phyloP scores from a whole-genome alignment of 2,888 invertebrate species.

The Calameuta filiformis region DNA sequence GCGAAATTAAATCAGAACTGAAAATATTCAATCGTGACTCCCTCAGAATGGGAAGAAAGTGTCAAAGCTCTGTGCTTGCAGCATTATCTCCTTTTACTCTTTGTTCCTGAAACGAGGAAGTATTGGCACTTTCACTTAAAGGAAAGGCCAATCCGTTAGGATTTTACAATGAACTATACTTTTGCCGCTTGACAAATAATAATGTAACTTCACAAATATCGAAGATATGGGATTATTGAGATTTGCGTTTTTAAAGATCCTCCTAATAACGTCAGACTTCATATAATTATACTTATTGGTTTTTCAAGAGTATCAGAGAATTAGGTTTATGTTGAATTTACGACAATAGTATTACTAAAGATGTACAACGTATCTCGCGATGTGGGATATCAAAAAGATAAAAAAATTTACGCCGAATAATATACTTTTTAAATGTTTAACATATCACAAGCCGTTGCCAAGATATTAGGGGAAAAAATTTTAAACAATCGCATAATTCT shows the following conservation, averaged over 20 bases:
- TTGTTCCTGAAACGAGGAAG: background rate
- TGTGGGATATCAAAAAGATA: no score
- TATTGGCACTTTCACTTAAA: background rate
- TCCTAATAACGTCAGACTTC: background rate
- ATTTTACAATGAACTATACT: background rate
- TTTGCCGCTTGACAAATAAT: background rate
- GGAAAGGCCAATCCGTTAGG: background rate
- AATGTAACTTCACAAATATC: background rate
- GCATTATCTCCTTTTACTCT: background rate
- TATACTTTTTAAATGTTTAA: no score
- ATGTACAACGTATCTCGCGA: background rate
- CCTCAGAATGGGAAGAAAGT: background rate
- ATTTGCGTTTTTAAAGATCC: background rate
- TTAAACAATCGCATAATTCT: no score
- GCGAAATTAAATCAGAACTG: slow-evolving; percentile 19
- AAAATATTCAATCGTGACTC: slow-evolving; percentile 20
- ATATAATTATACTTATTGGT: background rate
- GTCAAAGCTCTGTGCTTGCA: background rate
- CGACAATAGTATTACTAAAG: background rate
- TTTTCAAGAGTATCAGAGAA: background rate
- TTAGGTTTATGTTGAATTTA: background rate
- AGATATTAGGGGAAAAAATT: no score
- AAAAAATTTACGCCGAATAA: no score
- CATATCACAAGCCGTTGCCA: no score
- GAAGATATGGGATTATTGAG: background rate